phyloP scores from a whole-genome alignment of 2,113 vertebrate genomes.

The Vidua macroura region DNA sequence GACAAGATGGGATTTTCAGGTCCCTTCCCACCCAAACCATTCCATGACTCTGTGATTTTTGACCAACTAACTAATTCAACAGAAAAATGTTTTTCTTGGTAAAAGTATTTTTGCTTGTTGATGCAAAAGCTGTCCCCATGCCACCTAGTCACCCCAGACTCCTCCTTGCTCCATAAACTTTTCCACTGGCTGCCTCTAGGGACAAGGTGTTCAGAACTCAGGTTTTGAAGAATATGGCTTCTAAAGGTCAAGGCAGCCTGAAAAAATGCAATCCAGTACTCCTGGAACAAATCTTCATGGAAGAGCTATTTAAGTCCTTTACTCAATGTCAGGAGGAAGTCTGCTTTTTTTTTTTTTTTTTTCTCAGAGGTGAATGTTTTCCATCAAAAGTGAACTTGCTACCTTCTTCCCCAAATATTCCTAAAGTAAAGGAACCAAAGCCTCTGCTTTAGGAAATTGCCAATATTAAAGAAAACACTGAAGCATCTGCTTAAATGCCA shows the following conservation, averaged over 20 bases:
- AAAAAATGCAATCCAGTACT: not conserved
- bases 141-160: not conserved
- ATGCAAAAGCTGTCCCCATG: not conserved
- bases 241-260: not conserved
- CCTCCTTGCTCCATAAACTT: not conserved
- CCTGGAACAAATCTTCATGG: not conserved
- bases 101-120: not conserved
- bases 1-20: not conserved
- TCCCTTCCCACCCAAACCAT: not conserved
- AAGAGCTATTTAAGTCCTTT: not conserved
- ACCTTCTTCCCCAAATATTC: not conserved
- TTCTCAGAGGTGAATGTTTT: not conserved
- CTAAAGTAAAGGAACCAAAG: not conserved
- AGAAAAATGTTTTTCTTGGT: not conserved
- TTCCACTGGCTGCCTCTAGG: not conserved
- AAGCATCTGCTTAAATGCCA: not conserved
- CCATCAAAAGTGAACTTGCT: not conserved
- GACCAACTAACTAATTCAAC: not conserved
- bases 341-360: not conserved
- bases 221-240: not conserved
- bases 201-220: not conserved
- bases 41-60: not conserved
- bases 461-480: not conserved
- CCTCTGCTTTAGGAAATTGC: not conserved
- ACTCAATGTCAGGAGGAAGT: not conserved